phyloP scores from a whole-genome alignment of 2,113 vertebrate species.

The Antechinus flavipes region DNA sequence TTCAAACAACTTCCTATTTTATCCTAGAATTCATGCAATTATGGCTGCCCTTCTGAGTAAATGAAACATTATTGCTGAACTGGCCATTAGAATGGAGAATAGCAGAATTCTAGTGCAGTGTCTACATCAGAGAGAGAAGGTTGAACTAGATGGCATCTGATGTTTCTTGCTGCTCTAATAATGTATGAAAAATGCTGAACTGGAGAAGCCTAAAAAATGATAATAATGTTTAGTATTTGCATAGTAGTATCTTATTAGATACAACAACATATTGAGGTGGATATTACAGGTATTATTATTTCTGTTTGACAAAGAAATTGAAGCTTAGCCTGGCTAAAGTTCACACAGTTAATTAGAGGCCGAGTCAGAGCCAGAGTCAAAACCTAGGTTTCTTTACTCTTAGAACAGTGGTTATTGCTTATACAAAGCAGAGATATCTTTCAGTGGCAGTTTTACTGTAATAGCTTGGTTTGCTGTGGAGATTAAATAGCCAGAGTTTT shows the following conservation, averaged over 20 bases:
- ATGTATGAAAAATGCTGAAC: background rate
- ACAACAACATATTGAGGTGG: background rate
- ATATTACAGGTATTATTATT: background rate
- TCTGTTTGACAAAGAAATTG: conserved; percentile 12
- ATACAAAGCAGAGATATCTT: background rate
- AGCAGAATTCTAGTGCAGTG: background rate
- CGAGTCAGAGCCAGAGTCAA: background rate
- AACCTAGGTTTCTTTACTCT: background rate
- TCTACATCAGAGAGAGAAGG: background rate
- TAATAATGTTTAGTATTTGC: background rate
- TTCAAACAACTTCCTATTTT: background rate
- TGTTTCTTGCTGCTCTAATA: background rate
- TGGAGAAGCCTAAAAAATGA: background rate
- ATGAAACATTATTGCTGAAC: background rate
- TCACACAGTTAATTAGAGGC: background rate
- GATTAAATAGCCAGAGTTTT: background rate
- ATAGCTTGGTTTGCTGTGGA: background rate
- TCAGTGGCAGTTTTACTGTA: background rate
- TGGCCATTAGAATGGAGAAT: background rate
- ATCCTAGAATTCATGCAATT: background rate
- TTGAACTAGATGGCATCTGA: background rate
- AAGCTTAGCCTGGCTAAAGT: background rate
- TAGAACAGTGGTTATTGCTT: background rate
- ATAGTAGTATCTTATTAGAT: background rate
- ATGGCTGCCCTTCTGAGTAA: background rate